Base-by-base conservation (phyloP, 35 echinoderm and acorn worm species). In the Eucidaris tribuloides region DNA sequence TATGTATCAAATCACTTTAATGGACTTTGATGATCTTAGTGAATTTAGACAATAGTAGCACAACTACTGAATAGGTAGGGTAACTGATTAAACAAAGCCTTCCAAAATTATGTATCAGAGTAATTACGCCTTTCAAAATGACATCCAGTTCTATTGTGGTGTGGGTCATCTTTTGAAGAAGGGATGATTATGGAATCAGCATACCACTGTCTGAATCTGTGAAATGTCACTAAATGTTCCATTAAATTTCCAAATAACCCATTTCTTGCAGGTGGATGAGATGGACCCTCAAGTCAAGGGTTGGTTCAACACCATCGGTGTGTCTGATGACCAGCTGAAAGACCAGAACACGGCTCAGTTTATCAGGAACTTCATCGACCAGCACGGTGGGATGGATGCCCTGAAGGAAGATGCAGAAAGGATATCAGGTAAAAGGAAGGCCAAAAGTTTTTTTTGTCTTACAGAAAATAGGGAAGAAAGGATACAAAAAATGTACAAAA, bases 281-380 rank as follows among this genome's bases (percentile, higher is more conserved):
- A 88, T 88, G 85, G 85, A 88, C 61, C 85, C 76, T 3, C 76
- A 85, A 20, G 68, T 94, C 56, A 89, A 94, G 44, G 82, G 45
- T 33, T 94, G 92, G 92, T 94, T 89, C 50, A 81, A 85, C 36
- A 94, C 76, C 24, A 83, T 94, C 19, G 92, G 92, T 29, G 76
- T 94, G 35, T 77, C 81, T 15, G 81, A 90, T 43, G 86, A 84
- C 40, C 63, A 78, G 45, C 36, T 94, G 34, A 94, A 89, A 62
- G 87, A 94, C 65, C 74, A 90, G 70, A 83, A 89, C 22, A 94
- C 92, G 0, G 81, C 82, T 7, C 46, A 78, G 30, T 90, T 90
- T 64, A 94, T 90, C 64, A 94, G 89, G 60, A 77, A 94, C 22
- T 94, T 94, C 58, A 85, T 94, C 34, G 74, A 89, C 24, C 70